These are phyloP conservation scores for Sarcophaga bullata DNA, from an alignment of 1,140 invertebrate species.

Conservation along the genomic window DNA sequence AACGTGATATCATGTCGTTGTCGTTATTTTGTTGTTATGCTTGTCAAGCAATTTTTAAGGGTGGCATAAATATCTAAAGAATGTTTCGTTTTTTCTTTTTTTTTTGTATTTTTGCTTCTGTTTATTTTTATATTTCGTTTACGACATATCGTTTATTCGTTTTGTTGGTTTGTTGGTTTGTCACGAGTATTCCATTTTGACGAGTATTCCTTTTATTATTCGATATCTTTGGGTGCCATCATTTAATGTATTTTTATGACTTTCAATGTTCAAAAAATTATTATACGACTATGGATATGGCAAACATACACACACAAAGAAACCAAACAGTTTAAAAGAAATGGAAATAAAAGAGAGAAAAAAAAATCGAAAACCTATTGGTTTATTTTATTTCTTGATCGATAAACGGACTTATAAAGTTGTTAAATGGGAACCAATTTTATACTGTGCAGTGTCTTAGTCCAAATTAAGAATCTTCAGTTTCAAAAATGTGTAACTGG, in stretches of 20 bases:
- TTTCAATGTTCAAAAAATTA: conserved; percentile 32
- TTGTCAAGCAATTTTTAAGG: conserved; percentile 60
- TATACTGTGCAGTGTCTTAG: no score
- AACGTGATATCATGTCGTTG: conserved; percentile 1
- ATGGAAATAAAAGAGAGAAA: no score
- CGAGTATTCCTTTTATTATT: conserved; percentile 42
- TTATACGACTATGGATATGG: neutral
- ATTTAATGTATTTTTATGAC: conserved; percentile 56
- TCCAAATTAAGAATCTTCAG: no score
- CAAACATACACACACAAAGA: neutral
- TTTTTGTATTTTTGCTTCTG: neutral
- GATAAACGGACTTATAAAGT: no score
- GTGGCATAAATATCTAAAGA: conserved; percentile 50
- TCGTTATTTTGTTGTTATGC: conserved; percentile 54
- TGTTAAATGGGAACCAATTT: no score
- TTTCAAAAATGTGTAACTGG: no score
- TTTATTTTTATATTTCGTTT: neutral
- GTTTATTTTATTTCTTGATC: no score
- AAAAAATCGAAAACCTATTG: no score
- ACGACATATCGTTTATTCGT: neutral
- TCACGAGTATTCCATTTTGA: neutral
- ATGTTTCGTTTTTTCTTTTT: neutral
- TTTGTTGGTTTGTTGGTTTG: no score
- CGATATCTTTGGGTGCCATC: conserved; percentile 63
- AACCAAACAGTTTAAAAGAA: neutral